Base-by-base conservation (phyloP, 2,113 vertebrate species). In the Anguilla japonica region DNA sequence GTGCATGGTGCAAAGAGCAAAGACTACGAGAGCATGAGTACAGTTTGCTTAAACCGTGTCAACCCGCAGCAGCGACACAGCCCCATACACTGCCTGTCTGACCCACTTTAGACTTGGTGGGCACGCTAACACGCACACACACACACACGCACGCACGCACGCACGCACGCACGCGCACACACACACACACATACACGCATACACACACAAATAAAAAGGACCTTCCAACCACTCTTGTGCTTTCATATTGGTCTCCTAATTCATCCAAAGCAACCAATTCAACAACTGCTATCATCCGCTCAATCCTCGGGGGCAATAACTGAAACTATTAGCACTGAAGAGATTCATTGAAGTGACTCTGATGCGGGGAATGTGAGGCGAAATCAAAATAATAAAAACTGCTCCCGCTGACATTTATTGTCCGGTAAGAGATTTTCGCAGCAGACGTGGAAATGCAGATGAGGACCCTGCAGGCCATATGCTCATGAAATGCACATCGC, bases 371-470 rank as follows among this genome's bases (percentile, higher is more conserved):
- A 81, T 13, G 81, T 18, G 41, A 46, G 34, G 41, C 6, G 34
- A 86, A 85, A 57, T 79, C 20, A 50, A 41, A 78, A 81, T 57
- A 63, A 43, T n/a, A 46, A 46, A 41, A 50, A 79, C 29, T 56
- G 84, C 53, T 26, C 83, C 26, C 78, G 78, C 78, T 84, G 71
- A 71, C 34, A 84, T 67, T 84, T 85, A 1, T 22, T 79, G 84
- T 13, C 20, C 41, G 5, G 39, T 41, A 60, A 81, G 56, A 80
- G 22, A 34, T 53, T 56, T 85, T 40, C 41, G 34, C 6, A 57
- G 40, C 20, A 8, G 18, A 84, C 20, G 40, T 46, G 41, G 22
- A 75, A 84, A 57, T 40, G 53, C 39, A 85, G 46, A 5, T 46
- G 79, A 20, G 56, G 80, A 26, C 14, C 50, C 53, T 57, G 39